phyloP scores from a whole-genome alignment of 1,140 invertebrate genomes.

The Mesaphorura yosii region DNA sequence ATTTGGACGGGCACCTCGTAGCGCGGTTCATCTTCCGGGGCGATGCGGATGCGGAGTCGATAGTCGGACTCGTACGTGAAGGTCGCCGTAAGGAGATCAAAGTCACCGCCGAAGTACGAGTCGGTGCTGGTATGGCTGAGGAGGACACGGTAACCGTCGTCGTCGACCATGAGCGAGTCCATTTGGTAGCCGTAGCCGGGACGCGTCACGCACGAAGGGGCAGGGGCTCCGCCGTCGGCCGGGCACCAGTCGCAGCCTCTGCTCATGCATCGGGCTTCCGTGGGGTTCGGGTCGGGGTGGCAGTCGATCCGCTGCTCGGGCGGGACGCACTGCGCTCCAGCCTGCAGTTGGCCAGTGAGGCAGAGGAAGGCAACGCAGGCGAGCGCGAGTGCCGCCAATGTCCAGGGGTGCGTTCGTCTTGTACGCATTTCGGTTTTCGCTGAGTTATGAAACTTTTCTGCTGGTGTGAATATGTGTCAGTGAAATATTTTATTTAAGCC shows the following conservation, averaged over 20 bases:
- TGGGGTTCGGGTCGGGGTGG: conserved; percentile 35
- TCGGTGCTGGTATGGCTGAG: neutral
- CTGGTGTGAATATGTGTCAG: too few relatives aligned
- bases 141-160: neutral
- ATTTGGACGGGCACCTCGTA: conserved; percentile 27
- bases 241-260: conserved; percentile 40
- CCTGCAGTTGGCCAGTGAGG: too few relatives aligned
- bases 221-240: neutral
- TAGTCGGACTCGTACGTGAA: conserved; percentile 22
- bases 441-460: too few relatives aligned
- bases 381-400: too few relatives aligned
- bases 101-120: conserved; percentile 5
- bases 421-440: too few relatives aligned
- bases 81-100: neutral
- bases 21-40: conserved; percentile 6
- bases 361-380: too few relatives aligned
- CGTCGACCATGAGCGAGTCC: neutral
- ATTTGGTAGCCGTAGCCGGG: neutral
- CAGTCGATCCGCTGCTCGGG: conserved; percentile 36
- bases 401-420: too few relatives aligned
- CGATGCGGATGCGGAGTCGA: conserved; percentile 24
- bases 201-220: conserved; percentile 12
- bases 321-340: conserved; percentile 1
- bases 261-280: conserved; percentile 33
- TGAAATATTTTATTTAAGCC: too few relatives aligned